These are phyloP conservation scores for Ischnus inquisitorius DNA, from an alignment of 2,888 invertebrate species.

Conservation along the genomic window DNA sequence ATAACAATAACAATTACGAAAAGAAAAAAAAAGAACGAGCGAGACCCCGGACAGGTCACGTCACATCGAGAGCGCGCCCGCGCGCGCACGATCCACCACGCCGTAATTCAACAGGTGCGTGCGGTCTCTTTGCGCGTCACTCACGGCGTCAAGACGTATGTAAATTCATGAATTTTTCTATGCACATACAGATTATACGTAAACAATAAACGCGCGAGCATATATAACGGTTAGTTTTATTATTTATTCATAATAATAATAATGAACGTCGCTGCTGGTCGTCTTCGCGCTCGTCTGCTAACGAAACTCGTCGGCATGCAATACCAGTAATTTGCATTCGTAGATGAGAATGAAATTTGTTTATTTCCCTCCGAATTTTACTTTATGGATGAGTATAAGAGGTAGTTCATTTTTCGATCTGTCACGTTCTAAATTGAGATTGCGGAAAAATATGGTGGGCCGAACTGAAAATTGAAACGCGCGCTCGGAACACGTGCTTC, in stretches of 20 bases:
- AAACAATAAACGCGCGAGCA: conserved; percentile 26
- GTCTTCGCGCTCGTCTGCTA: neutral
- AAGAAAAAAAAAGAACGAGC: conserved; percentile 30
- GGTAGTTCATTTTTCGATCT: too few species aligned
- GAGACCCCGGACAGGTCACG: conserved; percentile 59
- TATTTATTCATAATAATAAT: conserved; percentile 36
- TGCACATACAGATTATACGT: conserved; percentile 48
- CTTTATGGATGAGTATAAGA: too few species aligned
- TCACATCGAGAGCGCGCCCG: conserved; percentile 50
- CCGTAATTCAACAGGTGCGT: conserved; percentile 76
- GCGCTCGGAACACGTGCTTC: neutral
- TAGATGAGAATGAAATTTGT: too few species aligned
- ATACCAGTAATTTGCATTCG: too few species aligned
- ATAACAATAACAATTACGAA: neutral
- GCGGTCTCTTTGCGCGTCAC: conserved; percentile 71
- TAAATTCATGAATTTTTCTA: conserved; percentile 70
- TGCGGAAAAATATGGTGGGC: neutral
- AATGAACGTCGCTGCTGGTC: conserved; percentile 40
- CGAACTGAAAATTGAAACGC: neutral
- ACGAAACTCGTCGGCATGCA: neutral
- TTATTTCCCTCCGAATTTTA: too few species aligned
- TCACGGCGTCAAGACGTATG: conserved; percentile 68
- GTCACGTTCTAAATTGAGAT: neutral
- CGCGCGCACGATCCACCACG: conserved; percentile 50
- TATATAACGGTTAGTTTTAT: conserved; percentile 13